Conservation (phyloP, 2,888 invertebrate species). For the Panopea generosa region DNA sequence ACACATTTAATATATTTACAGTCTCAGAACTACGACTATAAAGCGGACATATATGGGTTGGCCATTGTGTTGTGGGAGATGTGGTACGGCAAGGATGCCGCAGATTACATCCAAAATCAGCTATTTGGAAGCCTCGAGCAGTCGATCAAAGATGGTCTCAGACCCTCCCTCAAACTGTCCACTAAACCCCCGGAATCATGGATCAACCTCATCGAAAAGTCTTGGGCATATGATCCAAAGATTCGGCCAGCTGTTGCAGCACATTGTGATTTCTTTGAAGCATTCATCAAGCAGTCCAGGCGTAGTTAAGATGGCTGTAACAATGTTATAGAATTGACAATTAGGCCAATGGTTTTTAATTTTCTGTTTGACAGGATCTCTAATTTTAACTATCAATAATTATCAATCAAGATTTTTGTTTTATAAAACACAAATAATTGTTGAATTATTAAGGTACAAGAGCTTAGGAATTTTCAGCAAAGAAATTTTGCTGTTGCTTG, state of each 20-base stretch:
- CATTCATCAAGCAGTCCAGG: constrained; percentile 19
- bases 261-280: constrained; percentile 45
- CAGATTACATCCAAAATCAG: constrained; percentile 70
- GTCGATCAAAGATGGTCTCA: constrained; percentile 66
- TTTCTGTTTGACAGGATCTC: too few relatives aligned
- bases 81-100: constrained; percentile 78
- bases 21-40: constrained; percentile 55
- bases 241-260: constrained; percentile 56
- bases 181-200: constrained; percentile 68
- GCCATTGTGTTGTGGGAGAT: constrained; percentile 77
- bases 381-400: too few relatives aligned
- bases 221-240: constrained; percentile 69
- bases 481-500: too few relatives aligned
- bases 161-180: constrained; percentile 70
- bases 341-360: too few relatives aligned
- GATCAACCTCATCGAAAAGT: constrained; percentile 61
- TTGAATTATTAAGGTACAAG: too few relatives aligned
- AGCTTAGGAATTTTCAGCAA: too few relatives aligned
- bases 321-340: too few relatives aligned
- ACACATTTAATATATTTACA: too few relatives aligned
- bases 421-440: too few relatives aligned
- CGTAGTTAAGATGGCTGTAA: constrained; percentile 21
- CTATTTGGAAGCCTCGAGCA: constrained; percentile 66
- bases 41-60: constrained; percentile 69
- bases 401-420: too few relatives aligned